phyloP scores from a whole-genome alignment of 2,113 vertebrate genomes.

The Turdus rufiventris region DNA sequence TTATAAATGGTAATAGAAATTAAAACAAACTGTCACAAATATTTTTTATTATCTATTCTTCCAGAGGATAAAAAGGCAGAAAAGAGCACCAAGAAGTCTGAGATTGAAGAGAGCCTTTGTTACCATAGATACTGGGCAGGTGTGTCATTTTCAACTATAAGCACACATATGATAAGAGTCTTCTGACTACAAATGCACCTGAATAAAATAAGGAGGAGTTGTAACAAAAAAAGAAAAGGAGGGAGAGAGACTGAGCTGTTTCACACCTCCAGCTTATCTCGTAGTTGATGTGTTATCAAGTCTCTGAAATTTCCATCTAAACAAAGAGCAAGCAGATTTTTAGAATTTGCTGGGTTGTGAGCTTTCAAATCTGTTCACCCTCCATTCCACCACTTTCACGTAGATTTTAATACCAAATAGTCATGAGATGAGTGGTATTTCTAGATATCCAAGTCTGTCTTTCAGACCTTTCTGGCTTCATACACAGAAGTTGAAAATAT shows the following conservation, averaged over 20 bases:
- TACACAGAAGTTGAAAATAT: not conserved
- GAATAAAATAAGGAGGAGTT: constrained; percentile 58
- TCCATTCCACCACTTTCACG: not conserved
- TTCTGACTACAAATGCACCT: constrained; percentile 62
- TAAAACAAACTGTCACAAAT: constrained; percentile 27
- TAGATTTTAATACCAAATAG: constrained; percentile 22
- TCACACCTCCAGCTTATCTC: constrained; percentile 42
- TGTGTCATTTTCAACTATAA: constrained; percentile 70
- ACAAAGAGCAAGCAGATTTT: constrained; percentile 57
- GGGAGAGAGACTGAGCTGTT: not conserved
- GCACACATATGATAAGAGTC: constrained; percentile 64
- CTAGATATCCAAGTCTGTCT: constrained; percentile 5
- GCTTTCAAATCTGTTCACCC: constrained; percentile 51
- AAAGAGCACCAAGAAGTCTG: constrained; percentile 60
- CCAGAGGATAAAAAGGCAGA: constrained; percentile 55
- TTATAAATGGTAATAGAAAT: not conserved
- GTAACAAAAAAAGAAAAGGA: not conserved
- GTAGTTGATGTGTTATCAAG: constrained; percentile 15
- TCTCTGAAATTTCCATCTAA: constrained; percentile 55
- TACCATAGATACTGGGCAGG: constrained; percentile 77
- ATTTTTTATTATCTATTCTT: not conserved
- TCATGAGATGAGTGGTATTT: constrained; percentile 26
- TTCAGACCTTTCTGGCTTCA: constrained; percentile 7
- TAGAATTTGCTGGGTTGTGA: constrained; percentile 43
- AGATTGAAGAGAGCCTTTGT: constrained; percentile 70